phyloP scores from a whole-genome alignment of 2,888 invertebrate genomes.

The Mystacides longicornis region DNA sequence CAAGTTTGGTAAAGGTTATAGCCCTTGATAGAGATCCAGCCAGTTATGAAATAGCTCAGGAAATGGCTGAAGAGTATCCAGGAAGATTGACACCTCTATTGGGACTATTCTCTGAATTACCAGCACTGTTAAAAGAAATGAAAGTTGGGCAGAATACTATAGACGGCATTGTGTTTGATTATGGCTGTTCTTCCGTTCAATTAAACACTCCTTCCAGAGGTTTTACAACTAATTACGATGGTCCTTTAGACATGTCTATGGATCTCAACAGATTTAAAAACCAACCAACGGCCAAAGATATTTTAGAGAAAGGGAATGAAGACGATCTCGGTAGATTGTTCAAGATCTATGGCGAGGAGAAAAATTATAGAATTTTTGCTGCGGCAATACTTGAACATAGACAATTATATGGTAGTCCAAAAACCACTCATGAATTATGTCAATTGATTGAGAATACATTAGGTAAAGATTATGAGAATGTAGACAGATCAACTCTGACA shows the following conservation, averaged over 20 bases:
- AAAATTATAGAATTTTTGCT: constrained; percentile 77
- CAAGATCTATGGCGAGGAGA: constrained; percentile 90
- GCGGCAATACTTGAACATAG: constrained; percentile 79
- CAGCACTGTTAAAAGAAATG: constrained; percentile 52
- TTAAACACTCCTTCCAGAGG: constrained; percentile 76
- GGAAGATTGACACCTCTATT: constrained; percentile 69
- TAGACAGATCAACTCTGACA: constrained; percentile 68
- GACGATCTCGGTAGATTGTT: constrained; percentile 73
- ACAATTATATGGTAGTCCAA: constrained; percentile 63
- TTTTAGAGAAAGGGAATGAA: constrained; percentile 73
- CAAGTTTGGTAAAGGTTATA: constrained; percentile 59
- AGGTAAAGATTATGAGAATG: constrained; percentile 45
- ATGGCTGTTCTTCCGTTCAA: constrained; percentile 95
- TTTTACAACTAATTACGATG: constrained; percentile 78
- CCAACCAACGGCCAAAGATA: constrained; percentile 78
- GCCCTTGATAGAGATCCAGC: constrained; percentile 85
- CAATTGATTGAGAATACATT: constrained; percentile 61
- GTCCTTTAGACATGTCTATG: constrained; percentile 95
- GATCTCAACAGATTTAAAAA: constrained; percentile 64
- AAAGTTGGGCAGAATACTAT: constrained; percentile 58
- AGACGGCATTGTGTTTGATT: constrained; percentile 86
- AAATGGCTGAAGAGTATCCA: constrained; percentile 59
- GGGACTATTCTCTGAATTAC: constrained; percentile 84
- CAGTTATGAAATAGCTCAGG: constrained; percentile 61
- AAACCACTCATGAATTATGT: constrained; percentile 77